Evolutionary conservation across 2,888 invertebrate genomes (phyloP), one percentile per base, ranked within the genome.

Genomic region (Synergus itoensis): DNA sequence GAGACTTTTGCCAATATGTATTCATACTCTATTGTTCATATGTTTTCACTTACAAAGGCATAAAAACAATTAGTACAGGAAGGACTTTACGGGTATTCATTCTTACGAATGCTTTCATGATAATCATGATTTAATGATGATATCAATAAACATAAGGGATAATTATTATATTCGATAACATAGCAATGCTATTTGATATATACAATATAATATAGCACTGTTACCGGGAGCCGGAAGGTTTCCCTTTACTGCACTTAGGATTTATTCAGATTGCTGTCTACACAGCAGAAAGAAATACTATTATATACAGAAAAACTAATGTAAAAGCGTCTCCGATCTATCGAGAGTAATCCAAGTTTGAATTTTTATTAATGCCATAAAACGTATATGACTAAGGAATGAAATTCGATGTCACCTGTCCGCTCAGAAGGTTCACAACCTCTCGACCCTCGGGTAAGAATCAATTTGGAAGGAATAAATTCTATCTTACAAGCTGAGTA

Each of bases 401-500:
- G 21, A 62, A 62, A 62, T 28, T 62, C 14, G 28, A 62, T 62
- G 7, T 62, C 62, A 28, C 14, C 14, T 28, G 14, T 5, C 62
- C 12, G 28, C 28, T 28, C 0, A 5, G 62, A 62, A 28, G 62
- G 28, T 28, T 62, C 62, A 62, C 28, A 77, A 80, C 81, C 81
- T 82, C 82, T 79, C 69, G 81, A 80, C 81, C 80, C 80, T 83
- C 81, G 62, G 80, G 36, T 76, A 73, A 81, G 79, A 83, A 83
- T 28, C 14, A 28, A 62, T 21, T 85, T 90, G 87, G 90, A 90
- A 90, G 89, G 88, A 89, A 88, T 89, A 88, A 85, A 85, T 16
- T 83, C 89, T 90, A 90, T 89, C 84, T 88, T 90, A 90, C 89
- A 88, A 88, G 87, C 87, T 89, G 86, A 87, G 81, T 87, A 87